Evolutionary conservation across 2,888 invertebrate species (phyloP), one percentile per base, ranked within the genome.

Genomic region (Spatulosminthurus flaviceps): DNA sequence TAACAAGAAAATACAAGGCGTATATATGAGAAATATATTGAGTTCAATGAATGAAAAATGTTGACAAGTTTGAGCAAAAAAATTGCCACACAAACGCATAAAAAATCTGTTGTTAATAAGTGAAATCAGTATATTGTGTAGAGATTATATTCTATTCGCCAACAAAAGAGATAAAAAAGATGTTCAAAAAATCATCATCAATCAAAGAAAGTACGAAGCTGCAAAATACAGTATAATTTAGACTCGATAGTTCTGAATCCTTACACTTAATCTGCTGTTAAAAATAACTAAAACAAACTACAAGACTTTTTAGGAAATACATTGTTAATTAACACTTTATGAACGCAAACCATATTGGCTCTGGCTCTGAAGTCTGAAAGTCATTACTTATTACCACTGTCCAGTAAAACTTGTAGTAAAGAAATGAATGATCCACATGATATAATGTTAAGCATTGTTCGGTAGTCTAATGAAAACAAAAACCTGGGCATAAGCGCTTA

Each of bases 311-410:
- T 41, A 41, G 16, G 16, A n/a, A 2, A 51, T 19, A 2, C 5
- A 2, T 51, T 11, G 19, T 51, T 4, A 34, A 51, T n/a, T 51
- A 51, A 51, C 16, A n/a, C 51, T 51, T n/a, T 51, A 51, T 51
- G 16, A 2, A 51, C 34, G 9, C 34, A 34, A 34, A 41, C 41
- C 16, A 51, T 28, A 67, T 67, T 51, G 51, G 26, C 67, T 26
- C 67, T 67, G 29, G 67, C 26, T 67, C 67, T 67, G 28, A 67
- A 67, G 67, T 67, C 67, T 67, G 67, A 67, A 67, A 26, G 67
- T 67, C 28, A 67, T 67, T 26, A 16, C 26, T 51, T 16, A 51
- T 51, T 51, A 51, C 5, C 51, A 7, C 29, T 67, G n/a, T 28
- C n/a, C 26, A 67, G 0, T 28, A 67, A 24, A 64, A 64, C 16